Base-by-base conservation (phyloP, 2,888 invertebrate genomes). In the Cheilosia impressa region DNA sequence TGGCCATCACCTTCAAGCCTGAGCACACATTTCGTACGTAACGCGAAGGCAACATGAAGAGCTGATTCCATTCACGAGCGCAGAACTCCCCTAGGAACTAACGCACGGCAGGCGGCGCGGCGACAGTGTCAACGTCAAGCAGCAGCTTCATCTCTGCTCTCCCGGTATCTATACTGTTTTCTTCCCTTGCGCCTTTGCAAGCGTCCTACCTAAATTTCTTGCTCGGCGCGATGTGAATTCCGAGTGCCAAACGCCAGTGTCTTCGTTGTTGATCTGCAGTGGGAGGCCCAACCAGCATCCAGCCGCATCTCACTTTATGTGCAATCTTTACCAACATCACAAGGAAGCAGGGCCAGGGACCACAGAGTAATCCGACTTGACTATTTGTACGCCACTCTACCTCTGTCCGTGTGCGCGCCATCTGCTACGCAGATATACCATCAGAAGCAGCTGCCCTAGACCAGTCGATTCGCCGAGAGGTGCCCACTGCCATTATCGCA, bases 1-100 rank as follows among this genome's bases (percentile, higher is more conserved):
- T 85, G 85, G 81, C 85, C 85, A 81, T 85, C 85, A 85, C 85
- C 85, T 85, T 85, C 81, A 13, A 38, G 38, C 4, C 13, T 38
- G 13, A 81, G 72, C 81, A 75, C 58, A 60, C 60, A 68, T 68
- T 68, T 68, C 68, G 43, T 58, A 60, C 69, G 76, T n/a, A n/a
- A 55, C 27, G 65, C 80, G 58, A 75, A 80, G 62, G 75, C 76
- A 76, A 75, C 58, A 62, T 45, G 34, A 55, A 43, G 65, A 27
- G 65, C 50, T 66, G 62, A 55, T 60, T 85, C 85, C 80, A 85
- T 81, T 81, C 76, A 85, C 80, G 69, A 75, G 73, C 47, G 62
- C 58, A 58, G 63, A 53, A 60, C 55, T 41, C 43, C 45, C 71
- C 80, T 27, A 71, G 66, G 62, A 81, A 66, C 27, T n/a, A 63